Evolutionary conservation across 1,140 invertebrate genomes (phyloP).

Genomic region (Drosophila kurseongensis): DNA sequence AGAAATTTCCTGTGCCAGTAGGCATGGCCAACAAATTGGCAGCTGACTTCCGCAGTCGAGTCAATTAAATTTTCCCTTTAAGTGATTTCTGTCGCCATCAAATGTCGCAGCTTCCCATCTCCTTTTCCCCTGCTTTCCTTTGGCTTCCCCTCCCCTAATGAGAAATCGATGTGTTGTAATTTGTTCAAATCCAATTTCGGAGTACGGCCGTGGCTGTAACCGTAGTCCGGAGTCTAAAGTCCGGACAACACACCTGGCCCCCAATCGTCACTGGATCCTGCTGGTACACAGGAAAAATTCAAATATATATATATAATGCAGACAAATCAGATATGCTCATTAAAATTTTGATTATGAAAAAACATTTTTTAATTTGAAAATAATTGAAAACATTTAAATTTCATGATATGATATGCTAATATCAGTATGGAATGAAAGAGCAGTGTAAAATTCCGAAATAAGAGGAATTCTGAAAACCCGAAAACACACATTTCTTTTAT

Average conservation of each 20-base stretch:
- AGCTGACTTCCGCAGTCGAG: conserved; percentile 64
- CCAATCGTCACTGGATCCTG: conserved; percentile 48
- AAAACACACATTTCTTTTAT: too few relatives aligned
- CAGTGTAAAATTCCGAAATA: too few relatives aligned
- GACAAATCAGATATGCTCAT: too few relatives aligned
- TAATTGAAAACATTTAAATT: too few relatives aligned
- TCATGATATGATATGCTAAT: too few relatives aligned
- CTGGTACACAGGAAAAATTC: neutral
- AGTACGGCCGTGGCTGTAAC: conserved; percentile 18
- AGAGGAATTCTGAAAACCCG: too few relatives aligned
- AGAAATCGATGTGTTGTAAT: conserved; percentile 78
- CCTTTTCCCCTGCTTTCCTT: neutral
- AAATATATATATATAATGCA: too few relatives aligned
- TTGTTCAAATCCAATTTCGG: conserved; percentile 66
- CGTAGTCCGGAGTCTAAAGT: conserved; percentile 23
- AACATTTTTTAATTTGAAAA: too few relatives aligned
- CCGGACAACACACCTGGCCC: conserved; percentile 47
- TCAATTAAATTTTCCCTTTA: conserved; percentile 81
- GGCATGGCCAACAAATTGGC: conserved; percentile 77
- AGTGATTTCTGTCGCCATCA: conserved; percentile 77
- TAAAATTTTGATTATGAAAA: too few relatives aligned
- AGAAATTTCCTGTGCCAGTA: conserved; percentile 74
- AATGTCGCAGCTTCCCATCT: conserved; percentile 53
- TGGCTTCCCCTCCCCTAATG: conserved; percentile 43
- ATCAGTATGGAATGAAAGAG: too few relatives aligned